Evolutionary conservation across 1,140 invertebrate genomes (phyloP), one percentile per base, ranked within the genome.

Genomic region (Heliconius congener): DNA sequence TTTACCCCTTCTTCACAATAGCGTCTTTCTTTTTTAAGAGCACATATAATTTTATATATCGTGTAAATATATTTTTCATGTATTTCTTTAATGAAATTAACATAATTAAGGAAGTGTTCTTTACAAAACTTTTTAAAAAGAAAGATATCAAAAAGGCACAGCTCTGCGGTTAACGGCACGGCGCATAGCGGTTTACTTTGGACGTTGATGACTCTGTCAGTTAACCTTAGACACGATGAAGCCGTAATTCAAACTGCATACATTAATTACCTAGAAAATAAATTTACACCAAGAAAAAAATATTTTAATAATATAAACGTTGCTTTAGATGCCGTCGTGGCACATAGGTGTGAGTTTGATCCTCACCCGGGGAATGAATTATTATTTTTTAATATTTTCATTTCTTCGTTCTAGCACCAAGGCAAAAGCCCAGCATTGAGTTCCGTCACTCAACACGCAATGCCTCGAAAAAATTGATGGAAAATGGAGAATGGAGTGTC

Each of bases 191-290:
- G 60, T 66, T 66, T 66, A 66, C 9, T 66, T 66, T 66, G 13
- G 60, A 66, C 60, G 60, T 66, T 66, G 60, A 66, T 66, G 60
- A 66, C 60, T 66, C 27, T 66, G 60, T 66, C 60, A 30, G 60
- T 66, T 66, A 66, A 66, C 23, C 60, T 27, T 30, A 66, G 23
- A 11, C 60, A 66, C 60, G 60, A 66, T 66, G 27, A 23, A 66
- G 27, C 23, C 27, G 27, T 66, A 66, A 27, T 66, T 66, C 60
- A 66, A 30, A 16, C 60, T 66, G 60, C 60, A 66, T 66, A 27
- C 27, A 66, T 66, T 66, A 66, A 66, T 30, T 66, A 11, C 4
- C 9, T 16, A 16, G 60, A 11, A 23, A 57, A 13, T 66, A 16
- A 1, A 66, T 30, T 66, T 66, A 30, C 11, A 66, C 0, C 27